Conservation (phyloP, 2,113 vertebrate species). For the Columbina picui region DNA sequence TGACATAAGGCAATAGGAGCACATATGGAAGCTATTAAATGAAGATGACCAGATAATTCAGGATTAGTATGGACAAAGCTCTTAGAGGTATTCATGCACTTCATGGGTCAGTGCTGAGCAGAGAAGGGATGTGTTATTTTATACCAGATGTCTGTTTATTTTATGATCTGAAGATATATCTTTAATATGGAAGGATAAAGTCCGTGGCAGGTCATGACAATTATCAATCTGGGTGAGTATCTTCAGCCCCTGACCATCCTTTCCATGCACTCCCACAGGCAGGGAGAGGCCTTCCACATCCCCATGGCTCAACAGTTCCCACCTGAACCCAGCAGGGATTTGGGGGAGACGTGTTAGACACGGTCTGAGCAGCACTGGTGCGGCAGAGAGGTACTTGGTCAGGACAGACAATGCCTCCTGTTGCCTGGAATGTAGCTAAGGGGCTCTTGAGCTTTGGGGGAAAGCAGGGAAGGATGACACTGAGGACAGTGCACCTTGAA, state of each 20-base stretch:
- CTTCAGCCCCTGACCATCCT: neutral
- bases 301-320: neutral
- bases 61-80: neutral
- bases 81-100: neutral
- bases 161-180: neutral
- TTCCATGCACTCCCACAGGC: neutral
- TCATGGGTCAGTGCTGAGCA: neutral
- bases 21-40: neutral
- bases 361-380: neutral
- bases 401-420: neutral
- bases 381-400: neutral
- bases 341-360: accelerated
- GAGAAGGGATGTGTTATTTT: neutral
- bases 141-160: neutral
- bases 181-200: neutral
- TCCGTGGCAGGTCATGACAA: neutral
- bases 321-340: neutral
- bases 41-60: neutral
- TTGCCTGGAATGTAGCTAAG: neutral
- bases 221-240: neutral
- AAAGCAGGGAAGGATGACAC: neutral
- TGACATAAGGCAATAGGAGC: neutral
- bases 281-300: neutral
- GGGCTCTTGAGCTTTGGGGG: neutral
- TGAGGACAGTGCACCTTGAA: neutral